A percentile compares a stretch with the other conserved stretches of the same genome.
Evolutionary conservation across 2,888 invertebrate species (phyloP).

Genomic region (Campoplex capitator): DNA sequence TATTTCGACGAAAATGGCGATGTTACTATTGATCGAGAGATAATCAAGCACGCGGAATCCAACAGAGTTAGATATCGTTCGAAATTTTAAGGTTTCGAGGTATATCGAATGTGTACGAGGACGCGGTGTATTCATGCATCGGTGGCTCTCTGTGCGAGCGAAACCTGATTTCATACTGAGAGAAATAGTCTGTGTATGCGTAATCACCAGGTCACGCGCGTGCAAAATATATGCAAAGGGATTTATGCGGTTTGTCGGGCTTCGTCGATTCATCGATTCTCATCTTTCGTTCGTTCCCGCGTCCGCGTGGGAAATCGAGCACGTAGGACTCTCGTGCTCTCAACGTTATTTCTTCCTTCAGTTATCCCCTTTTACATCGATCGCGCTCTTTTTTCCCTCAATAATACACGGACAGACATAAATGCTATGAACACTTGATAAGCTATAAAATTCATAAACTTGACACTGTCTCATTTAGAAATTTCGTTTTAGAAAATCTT

Average conservation of each 20-base stretch:
- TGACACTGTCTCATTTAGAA: not conserved
- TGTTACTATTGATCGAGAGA: not conserved
- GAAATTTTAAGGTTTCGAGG: not conserved
- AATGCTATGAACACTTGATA: not conserved
- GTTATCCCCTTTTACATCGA: not conserved
- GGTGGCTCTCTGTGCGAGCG: not conserved
- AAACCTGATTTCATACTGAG: not conserved
- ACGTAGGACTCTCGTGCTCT: slow-evolving; percentile 26
- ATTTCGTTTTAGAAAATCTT: not conserved
- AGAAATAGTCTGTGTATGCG: slow-evolving; percentile 43
- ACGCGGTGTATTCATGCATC: not conserved
- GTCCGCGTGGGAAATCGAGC: slow-evolving; percentile 40
- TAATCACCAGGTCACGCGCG: slow-evolving; percentile 36
- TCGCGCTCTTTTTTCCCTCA: not conserved
- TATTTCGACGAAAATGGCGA: not conserved
- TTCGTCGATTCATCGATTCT: slow-evolving; percentile 31
- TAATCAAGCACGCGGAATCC: not conserved
- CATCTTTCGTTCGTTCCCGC: slow-evolving; percentile 51
- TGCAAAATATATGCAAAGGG: slow-evolving; percentile 68
- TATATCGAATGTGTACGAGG: not conserved
- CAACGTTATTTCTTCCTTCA: not conserved
- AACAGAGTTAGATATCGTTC: not conserved
- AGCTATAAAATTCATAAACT: not conserved
- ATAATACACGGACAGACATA: not conserved
- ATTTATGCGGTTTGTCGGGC: slow-evolving; percentile 64